Evolutionary conservation across 2,113 vertebrate genomes (phyloP).

Genomic region (Gadus chalcogrammus): DNA sequence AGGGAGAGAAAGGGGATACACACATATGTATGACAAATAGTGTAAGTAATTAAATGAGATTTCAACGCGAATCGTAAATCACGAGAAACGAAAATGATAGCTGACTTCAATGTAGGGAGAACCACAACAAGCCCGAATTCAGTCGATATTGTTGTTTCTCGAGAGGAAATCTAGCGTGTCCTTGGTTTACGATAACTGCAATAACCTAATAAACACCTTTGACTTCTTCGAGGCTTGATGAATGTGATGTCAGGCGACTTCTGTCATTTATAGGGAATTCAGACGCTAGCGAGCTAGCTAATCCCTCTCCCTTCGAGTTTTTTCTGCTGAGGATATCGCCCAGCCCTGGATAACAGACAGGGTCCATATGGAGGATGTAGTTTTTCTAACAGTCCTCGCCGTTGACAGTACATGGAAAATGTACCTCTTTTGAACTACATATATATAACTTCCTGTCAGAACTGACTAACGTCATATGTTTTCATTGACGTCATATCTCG

Average conservation of each 20-base stretch:
- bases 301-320: slow-evolving; percentile 62
- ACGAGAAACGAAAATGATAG: slow-evolving; percentile 18
- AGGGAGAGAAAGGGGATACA: not conserved
- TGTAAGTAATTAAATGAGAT: not conserved
- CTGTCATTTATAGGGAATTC: slow-evolving; percentile 43
- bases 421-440: slow-evolving; percentile 40
- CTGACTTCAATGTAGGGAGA: not conserved
- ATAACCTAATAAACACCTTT: slow-evolving; percentile 33
- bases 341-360: not conserved
- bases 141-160: too few species aligned
- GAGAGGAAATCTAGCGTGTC: too few species aligned
- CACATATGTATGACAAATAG: not conserved
- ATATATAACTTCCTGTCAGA: not conserved
- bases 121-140: not conserved
- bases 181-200: too few species aligned
- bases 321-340: slow-evolving; percentile 41
- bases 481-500: slow-evolving; percentile 9
- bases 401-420: accelerated
- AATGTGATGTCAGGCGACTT: slow-evolving; percentile 22
- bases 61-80: not conserved
- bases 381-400: not conserved
- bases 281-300: slow-evolving; percentile 58
- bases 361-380: slow-evolving; percentile 49
- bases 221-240: slow-evolving; percentile 20
- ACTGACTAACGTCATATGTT: not conserved